phyloP scores from a whole-genome alignment of 2,888 invertebrate genomes.

The Stenoptilia bipunctidactyla region DNA sequence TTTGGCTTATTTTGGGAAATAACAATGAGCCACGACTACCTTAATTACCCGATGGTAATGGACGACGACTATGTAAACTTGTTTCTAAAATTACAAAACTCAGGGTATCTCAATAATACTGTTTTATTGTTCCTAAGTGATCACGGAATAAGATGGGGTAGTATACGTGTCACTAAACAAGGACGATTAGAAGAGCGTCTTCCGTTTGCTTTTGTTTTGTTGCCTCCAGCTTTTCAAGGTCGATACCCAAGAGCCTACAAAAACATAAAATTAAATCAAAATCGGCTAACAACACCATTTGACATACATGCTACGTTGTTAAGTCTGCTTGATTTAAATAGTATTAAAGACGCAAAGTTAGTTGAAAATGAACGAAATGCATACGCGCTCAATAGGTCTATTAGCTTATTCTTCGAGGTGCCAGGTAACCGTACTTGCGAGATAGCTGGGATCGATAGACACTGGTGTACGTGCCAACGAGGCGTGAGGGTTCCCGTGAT shows the following conservation, averaged over 20 bases:
- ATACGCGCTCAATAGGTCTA: conserved; percentile 66
- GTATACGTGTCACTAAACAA: conserved; percentile 85
- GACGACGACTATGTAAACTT: conserved; percentile 75
- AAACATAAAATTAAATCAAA: conserved; percentile 76
- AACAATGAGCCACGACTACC: conserved; percentile 85
- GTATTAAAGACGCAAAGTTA: conserved; percentile 46
- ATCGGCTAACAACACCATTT: conserved; percentile 83
- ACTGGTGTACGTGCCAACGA: conserved; percentile 91
- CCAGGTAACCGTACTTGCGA: conserved; percentile 80
- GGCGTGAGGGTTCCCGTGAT: conserved; percentile 68
- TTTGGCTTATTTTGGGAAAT: conserved; percentile 90
- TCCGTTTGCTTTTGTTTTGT: conserved; percentile 80
- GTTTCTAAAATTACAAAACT: conserved; percentile 62
- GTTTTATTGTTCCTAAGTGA: conserved; percentile 85
- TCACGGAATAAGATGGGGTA: conserved; percentile 91
- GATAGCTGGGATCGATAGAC: conserved; percentile 81
- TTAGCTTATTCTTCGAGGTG: conserved; percentile 84
- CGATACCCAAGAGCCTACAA: conserved; percentile 72
- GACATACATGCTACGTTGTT: conserved; percentile 85
- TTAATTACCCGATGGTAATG: conserved; percentile 82
- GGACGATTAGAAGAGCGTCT: conserved; percentile 89
- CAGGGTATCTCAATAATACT: conserved; percentile 75
- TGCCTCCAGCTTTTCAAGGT: conserved; percentile 80
- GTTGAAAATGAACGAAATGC: conserved; percentile 31
- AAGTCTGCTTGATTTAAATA: conserved; percentile 73